phyloP scores from a whole-genome alignment of 2,888 invertebrate genomes.

The Polyommatus icarus region DNA sequence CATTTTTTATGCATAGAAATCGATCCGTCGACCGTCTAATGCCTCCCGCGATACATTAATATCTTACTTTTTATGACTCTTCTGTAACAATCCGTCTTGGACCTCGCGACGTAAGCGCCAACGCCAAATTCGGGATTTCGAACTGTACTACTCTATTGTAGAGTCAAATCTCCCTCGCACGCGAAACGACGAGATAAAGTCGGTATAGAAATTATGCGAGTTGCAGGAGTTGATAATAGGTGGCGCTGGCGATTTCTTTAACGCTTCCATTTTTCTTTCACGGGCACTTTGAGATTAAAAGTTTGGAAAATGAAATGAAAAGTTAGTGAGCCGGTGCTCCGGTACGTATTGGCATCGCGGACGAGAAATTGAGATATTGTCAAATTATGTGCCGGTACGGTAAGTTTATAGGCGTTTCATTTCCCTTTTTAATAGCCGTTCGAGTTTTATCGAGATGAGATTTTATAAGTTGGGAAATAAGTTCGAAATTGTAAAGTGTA shows the following conservation, averaged over 20 bases:
- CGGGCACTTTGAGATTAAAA: conserved; percentile 81
- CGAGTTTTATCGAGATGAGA: not conserved
- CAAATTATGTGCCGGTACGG: not conserved
- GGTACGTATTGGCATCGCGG: conserved; percentile 57
- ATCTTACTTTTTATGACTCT: conserved; percentile 81
- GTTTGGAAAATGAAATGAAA: conserved; percentile 77
- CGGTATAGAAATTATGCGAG: conserved; percentile 52
- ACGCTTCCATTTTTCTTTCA: conserved; percentile 77
- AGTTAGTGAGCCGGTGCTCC: conserved; percentile 53
- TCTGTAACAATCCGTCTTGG: conserved; percentile 71
- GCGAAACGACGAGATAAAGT: conserved; percentile 32
- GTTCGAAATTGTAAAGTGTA: not conserved
- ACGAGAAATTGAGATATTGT: conserved; percentile 27
- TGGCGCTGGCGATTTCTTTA: conserved; percentile 76
- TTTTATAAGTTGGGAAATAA: not conserved
- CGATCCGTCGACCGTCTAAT: conserved; percentile 77
- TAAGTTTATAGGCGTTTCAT: conserved; percentile 16
- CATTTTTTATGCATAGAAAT: conserved; percentile 81
- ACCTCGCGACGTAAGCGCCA: conserved; percentile 49
- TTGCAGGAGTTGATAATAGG: conserved; percentile 75
- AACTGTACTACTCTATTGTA: not conserved
- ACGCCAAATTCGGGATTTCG: conserved; percentile 25
- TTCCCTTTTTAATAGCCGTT: conserved; percentile 6
- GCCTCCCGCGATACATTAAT: conserved; percentile 81
- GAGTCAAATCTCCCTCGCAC: conserved; percentile 34